Percentiles rank a stretch among this genome's conserved stretches.
These are phyloP conservation scores for Girardinus metallicus DNA, from an alignment of 2,797 vertebrate species.

Conservation along the genomic window DNA sequence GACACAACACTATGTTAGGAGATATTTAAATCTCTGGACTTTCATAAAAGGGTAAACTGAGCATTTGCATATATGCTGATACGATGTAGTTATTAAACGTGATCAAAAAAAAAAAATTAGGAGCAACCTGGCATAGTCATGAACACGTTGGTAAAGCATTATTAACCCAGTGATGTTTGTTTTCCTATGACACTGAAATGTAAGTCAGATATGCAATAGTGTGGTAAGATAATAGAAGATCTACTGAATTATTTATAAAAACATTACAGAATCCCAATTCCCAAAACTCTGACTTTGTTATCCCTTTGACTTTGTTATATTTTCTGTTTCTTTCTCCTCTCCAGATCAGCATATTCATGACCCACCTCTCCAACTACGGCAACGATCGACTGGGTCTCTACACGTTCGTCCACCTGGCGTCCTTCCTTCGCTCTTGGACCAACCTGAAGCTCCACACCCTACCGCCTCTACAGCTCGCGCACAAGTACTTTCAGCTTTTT, in stretches of 20 bases:
- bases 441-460: constrained; percentile 90
- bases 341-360: constrained; percentile 99
- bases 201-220: neutral
- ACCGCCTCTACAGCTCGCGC: constrained; percentile 89
- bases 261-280: neutral
- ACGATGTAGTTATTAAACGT: neutral
- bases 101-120: neutral
- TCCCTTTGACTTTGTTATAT: neutral
- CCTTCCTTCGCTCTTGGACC: constrained; percentile 91
- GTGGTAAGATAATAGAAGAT: neutral
- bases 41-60: neutral
- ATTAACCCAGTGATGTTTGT: neutral
- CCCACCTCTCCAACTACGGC: constrained; percentile 96
- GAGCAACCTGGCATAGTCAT: neutral
- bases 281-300: neutral
- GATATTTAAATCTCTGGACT: neutral
- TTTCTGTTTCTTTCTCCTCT: constrained; percentile 16
- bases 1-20: neutral
- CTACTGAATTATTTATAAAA: neutral
- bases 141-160: neutral
- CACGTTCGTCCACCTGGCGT: constrained; percentile 93
- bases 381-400: constrained; percentile 96
- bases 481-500: constrained; percentile 95
- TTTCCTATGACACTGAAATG: neutral
- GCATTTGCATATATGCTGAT: neutral